A percentile compares a stretch with the other conserved stretches of the same genome.
Conservation (phyloP, 2,797 vertebrate species). For the Alosa sapidissima region DNA sequence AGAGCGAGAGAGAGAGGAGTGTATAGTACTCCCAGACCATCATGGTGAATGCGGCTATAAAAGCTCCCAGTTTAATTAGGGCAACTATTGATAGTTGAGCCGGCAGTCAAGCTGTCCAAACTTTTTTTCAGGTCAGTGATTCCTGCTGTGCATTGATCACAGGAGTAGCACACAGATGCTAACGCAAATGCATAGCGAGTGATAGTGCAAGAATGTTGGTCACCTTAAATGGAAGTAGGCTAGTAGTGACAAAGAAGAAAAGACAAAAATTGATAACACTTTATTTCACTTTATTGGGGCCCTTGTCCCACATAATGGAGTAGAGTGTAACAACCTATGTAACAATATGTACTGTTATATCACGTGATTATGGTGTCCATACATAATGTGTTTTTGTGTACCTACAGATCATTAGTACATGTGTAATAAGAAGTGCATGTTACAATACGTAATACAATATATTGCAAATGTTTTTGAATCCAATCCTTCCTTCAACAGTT, state of each 20-base stretch:
- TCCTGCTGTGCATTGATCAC: slow-evolving; percentile 65
- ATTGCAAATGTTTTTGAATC: not conserved
- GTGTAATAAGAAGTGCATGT: too few species aligned
- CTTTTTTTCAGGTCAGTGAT: slow-evolving; percentile 71
- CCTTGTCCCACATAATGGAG: too few species aligned
- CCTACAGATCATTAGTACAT: too few species aligned
- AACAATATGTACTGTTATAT: too few species aligned
- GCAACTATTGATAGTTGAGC: slow-evolving; percentile 64
- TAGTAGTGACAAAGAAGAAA: not conserved
- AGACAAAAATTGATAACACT: too few species aligned
- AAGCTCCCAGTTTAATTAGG: slow-evolving; percentile 65
- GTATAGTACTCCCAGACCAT: slow-evolving; percentile 46
- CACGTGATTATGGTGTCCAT: too few species aligned
- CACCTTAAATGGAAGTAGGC: not conserved
- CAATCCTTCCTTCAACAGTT: not conserved
- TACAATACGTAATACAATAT: too few species aligned
- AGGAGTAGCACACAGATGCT: slow-evolving; percentile 62
- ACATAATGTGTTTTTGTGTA: too few species aligned
- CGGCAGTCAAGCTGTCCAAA: slow-evolving; percentile 57
- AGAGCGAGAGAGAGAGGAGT: not conserved
- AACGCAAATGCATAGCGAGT: not conserved
- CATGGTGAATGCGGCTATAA: slow-evolving; percentile 45
- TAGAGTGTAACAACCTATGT: too few species aligned
- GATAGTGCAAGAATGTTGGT: not conserved
- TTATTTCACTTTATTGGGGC: too few species aligned